Percentiles rank a stretch among this genome's conserved stretches.
Conservation (phyloP, 2,113 vertebrate genomes). For the Oncorhynchus tshawytscha region DNA sequence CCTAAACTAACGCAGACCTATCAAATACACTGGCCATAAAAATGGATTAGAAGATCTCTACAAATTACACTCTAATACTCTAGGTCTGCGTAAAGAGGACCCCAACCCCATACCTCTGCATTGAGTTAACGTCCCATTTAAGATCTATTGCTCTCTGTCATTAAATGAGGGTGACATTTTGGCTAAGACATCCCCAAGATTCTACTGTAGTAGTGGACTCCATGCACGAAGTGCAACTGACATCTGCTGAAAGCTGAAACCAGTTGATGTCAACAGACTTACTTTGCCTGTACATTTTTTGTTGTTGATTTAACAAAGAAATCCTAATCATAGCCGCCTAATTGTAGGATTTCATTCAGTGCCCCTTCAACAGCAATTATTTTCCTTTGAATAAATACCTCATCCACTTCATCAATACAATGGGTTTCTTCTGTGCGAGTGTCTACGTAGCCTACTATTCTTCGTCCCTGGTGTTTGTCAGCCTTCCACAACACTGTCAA, state of each 20-base stretch:
- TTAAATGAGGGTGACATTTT: slow-evolving; percentile 7
- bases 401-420: slow-evolving; percentile 9
- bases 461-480: slow-evolving; percentile 23
- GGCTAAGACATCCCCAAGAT: not conserved
- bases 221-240: slow-evolving; percentile 5
- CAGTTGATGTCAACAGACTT: no score
- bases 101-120: not conserved
- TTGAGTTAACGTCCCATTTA: slow-evolving; percentile 30
- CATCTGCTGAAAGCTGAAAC: slow-evolving; percentile 23
- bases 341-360: no score
- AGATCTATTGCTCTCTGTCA: not conserved
- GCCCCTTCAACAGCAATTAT: no score
- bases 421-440: slow-evolving; percentile 3
- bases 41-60: no score
- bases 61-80: not conserved
- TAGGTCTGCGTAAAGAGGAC: not conserved
- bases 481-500: slow-evolving; percentile 17
- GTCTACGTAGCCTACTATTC: not conserved
- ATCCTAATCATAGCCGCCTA: no score
- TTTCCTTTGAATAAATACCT: not conserved
- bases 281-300: slow-evolving; percentile 26
- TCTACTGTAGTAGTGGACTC: not conserved
- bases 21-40: no score
- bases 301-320: slow-evolving; percentile 20
- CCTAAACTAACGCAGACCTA: not conserved